phyloP scores from a whole-genome alignment of 2,888 invertebrate species.

The Drosophila yooni region DNA sequence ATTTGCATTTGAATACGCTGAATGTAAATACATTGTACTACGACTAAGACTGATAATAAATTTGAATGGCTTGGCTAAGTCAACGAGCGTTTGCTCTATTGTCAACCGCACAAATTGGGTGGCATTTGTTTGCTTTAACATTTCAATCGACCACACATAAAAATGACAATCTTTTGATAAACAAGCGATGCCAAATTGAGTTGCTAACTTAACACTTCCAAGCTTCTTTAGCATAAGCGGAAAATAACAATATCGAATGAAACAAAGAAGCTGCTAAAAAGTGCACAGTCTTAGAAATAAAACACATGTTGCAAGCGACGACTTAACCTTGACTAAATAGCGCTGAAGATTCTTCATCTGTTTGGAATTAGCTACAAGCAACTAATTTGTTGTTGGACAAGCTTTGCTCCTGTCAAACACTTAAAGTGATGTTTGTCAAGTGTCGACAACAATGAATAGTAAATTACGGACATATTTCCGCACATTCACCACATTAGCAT shows the following conservation, averaged over 20 bases:
- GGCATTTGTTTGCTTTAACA: constrained; percentile 42
- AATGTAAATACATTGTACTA: constrained; percentile 57
- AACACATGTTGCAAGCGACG: constrained; percentile 36
- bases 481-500: constrained; percentile 75
- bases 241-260: constrained; percentile 44
- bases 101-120: constrained; percentile 19
- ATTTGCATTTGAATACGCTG: constrained; percentile 72
- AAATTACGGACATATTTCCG: constrained; percentile 72
- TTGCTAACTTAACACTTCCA: constrained; percentile 46
- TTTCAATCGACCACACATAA: constrained; percentile 42
- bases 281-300: constrained; percentile 30
- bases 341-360: constrained; percentile 36
- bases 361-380: constrained; percentile 29
- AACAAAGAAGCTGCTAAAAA: constrained; percentile 43
- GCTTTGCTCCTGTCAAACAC: constrained; percentile 43
- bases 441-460: constrained; percentile 71
- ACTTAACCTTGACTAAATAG: constrained; percentile 29
- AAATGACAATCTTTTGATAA: constrained; percentile 9
- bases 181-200: constrained; percentile 57
- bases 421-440: constrained; percentile 64
- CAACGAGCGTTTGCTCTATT: constrained; percentile 48
- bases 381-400: not conserved
- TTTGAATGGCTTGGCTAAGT: constrained; percentile 49
- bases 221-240: constrained; percentile 53
- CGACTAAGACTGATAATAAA: constrained; percentile 21